Evolutionary conservation across 2,888 invertebrate species (phyloP).

Genomic region (Cephalotes varians): DNA sequence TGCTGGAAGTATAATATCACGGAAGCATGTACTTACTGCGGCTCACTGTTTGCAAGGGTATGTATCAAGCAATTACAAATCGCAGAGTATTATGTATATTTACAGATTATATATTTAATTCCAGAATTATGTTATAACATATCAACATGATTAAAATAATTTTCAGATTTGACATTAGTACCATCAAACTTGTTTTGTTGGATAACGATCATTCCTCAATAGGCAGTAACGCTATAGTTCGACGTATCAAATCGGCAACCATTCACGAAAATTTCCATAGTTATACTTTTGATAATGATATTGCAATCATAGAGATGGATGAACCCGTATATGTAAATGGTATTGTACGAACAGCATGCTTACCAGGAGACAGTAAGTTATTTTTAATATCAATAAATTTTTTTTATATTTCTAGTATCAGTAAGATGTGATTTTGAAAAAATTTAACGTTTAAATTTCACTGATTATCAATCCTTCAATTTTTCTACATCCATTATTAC

Average conservation of each 20-base stretch:
- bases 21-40: slow-evolving; percentile 91
- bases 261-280: slow-evolving; percentile 90
- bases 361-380: slow-evolving; percentile 88
- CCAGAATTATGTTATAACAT: not conserved
- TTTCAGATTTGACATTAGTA: slow-evolving; percentile 79
- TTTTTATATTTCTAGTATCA: not conserved
- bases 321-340: slow-evolving; percentile 89
- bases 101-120: slow-evolving; percentile 38
- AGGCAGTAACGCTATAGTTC: slow-evolving; percentile 74
- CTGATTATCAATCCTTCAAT: not conserved
- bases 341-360: slow-evolving; percentile 89
- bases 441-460: not conserved
- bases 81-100: no score
- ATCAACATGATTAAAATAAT: not conserved
- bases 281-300: slow-evolving; percentile 92
- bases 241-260: slow-evolving; percentile 86
- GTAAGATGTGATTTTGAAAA: not conserved
- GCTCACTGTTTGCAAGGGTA: slow-evolving; percentile 92
- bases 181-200: slow-evolving; percentile 79
- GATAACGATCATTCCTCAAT: slow-evolving; percentile 69
- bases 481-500: not conserved
- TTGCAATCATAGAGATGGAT: slow-evolving; percentile 91
- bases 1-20: slow-evolving; percentile 91
- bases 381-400: not conserved
- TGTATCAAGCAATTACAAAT: slow-evolving; percentile 76